These are phyloP conservation scores for Agelas oroides DNA, from an alignment of 37 sponge, comb jelly and placozoan genomes.

Conservation along the genomic window DNA sequence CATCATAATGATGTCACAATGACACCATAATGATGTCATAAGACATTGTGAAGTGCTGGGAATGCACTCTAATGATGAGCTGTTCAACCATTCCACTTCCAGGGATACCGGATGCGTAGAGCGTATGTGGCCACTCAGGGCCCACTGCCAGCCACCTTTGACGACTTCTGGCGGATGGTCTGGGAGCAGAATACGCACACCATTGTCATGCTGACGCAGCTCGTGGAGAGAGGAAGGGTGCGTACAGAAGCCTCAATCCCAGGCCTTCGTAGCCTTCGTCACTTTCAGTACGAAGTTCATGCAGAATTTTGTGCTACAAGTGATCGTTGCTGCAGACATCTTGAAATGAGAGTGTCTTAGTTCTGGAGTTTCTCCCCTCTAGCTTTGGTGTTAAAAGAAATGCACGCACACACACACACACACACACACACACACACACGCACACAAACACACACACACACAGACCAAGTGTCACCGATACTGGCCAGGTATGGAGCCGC, in stretches of 20 bases:
- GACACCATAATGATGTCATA: too few species aligned
- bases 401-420: too few species aligned
- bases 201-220: slow-evolving; percentile 93
- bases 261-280: not conserved
- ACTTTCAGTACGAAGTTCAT: not conserved
- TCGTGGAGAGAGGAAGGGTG: slow-evolving; percentile 86
- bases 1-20: too few species aligned
- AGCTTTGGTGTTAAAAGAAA: too few species aligned
- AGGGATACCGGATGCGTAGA: slow-evolving; percentile 72
- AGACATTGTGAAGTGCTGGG: too few species aligned
- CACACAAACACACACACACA: not conserved
- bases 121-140: slow-evolving; percentile 94
- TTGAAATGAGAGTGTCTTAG: too few species aligned
- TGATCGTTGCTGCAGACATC: too few species aligned
- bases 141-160: slow-evolving; percentile 87
- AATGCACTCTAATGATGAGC: too few species aligned
- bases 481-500: slow-evolving; percentile 79
- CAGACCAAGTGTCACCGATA: slow-evolving; percentile 93
- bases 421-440: slow-evolving; percentile 44
- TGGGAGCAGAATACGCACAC: slow-evolving; percentile 88
- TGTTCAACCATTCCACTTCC: not conserved
- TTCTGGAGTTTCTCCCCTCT: too few species aligned
- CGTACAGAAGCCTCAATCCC: not conserved
- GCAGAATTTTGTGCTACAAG: too few species aligned
- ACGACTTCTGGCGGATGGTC: slow-evolving; percentile 95